phyloP scores from a whole-genome alignment of 2,113 vertebrate species.

The Malaclemys terrapin region DNA sequence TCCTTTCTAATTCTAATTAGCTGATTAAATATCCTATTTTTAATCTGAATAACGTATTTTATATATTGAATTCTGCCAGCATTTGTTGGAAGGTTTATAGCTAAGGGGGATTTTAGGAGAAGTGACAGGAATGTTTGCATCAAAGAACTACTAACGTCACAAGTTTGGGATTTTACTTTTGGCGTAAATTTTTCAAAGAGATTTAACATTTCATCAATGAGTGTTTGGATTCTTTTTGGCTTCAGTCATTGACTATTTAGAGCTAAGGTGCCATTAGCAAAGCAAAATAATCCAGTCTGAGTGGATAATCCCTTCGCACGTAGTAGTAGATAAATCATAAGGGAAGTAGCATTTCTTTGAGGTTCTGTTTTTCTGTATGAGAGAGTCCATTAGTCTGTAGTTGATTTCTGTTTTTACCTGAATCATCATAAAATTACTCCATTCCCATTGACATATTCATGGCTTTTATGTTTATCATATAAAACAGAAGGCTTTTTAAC shows the following conservation, averaged over 20 bases:
- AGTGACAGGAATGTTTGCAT: rapidly evolving
- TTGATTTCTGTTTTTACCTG: background rate
- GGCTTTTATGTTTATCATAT: background rate
- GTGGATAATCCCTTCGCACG: background rate
- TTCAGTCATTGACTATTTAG: background rate
- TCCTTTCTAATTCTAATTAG: background rate
- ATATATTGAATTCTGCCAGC: background rate
- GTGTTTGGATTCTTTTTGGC: background rate
- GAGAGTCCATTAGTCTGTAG: background rate
- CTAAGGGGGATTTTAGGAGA: background rate
- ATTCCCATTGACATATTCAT: background rate
- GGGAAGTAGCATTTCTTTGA: background rate
- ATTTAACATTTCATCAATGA: background rate
- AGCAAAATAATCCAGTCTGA: background rate
- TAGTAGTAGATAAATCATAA: background rate
- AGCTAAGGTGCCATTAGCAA: rapidly evolving
- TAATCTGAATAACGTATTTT: background rate
- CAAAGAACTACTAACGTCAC: background rate
- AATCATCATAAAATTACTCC: background rate
- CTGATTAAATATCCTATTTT: background rate
- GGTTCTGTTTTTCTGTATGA: rapidly evolving
- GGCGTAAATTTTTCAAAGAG: background rate
- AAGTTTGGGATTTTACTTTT: rapidly evolving
- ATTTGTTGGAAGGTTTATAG: background rate
- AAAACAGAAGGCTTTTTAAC: rapidly evolving